Evolutionary conservation across 2,113 vertebrate genomes (phyloP).

Genomic region (Sitta europaea): DNA sequence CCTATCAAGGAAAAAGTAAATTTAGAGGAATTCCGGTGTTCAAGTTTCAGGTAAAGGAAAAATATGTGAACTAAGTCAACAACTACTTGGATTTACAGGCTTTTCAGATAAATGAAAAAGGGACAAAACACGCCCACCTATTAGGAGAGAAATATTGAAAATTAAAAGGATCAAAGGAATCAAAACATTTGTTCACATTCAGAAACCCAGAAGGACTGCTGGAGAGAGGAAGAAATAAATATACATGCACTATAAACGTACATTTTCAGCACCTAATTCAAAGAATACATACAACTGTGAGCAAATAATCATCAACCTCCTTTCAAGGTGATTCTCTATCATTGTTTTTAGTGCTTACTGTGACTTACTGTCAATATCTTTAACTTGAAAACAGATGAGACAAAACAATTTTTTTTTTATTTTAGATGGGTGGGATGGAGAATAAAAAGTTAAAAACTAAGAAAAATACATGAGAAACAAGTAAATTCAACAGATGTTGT

Average conservation of each 20-base stretch:
- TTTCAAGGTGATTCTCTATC: background rate
- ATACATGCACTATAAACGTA: background rate
- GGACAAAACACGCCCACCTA: conserved; percentile 69
- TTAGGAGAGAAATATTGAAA: conserved; percentile 70
- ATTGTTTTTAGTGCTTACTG: background rate
- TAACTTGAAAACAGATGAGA: background rate
- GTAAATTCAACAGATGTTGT: background rate
- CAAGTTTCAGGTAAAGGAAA: background rate
- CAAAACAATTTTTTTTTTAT: background rate
- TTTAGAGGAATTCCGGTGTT: background rate
- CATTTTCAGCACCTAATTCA: background rate
- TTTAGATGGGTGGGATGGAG: background rate
- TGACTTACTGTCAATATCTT: background rate
- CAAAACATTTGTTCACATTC: conserved; percentile 46
- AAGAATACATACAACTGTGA: background rate
- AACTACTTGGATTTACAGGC: background rate
- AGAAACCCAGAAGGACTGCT: conserved; percentile 73
- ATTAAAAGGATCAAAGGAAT: conserved; percentile 68
- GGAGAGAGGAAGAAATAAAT: conserved; percentile 12
- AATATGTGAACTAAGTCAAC: background rate
- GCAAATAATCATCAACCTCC: background rate
- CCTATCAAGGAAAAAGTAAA: background rate
- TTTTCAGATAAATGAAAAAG: background rate
- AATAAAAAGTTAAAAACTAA: background rate
- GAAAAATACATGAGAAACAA: background rate